These are phyloP conservation scores for Champsocephalus esox DNA, from an alignment of 2,797 vertebrate species.

Conservation along the genomic window DNA sequence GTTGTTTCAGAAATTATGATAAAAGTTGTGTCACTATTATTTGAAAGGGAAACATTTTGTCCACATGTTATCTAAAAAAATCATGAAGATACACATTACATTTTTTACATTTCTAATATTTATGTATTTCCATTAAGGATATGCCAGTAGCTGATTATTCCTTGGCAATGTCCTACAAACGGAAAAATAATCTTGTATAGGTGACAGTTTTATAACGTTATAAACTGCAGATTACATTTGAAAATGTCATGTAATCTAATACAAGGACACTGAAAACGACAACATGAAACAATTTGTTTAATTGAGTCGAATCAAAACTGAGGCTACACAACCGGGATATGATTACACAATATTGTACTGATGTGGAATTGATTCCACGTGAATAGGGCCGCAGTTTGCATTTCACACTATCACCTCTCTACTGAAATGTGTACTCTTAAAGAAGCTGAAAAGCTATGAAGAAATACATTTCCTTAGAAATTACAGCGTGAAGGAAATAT, in stretches of 20 bases:
- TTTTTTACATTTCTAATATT: not conserved
- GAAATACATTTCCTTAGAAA: not conserved
- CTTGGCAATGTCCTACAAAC: constrained; percentile 31
- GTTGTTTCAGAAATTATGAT: constrained; percentile 21
- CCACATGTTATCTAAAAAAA: not conserved
- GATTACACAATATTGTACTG: not conserved
- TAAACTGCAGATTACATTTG: constrained; percentile 35
- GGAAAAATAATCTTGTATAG: constrained; percentile 29
- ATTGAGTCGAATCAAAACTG: constrained; percentile 18
- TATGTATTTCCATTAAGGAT: constrained; percentile 26
- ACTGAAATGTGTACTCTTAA: not conserved
- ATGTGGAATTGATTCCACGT: not conserved
- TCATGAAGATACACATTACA: not conserved
- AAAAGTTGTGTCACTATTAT: not conserved
- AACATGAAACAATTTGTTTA: constrained; percentile 21
- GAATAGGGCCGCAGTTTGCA: not conserved
- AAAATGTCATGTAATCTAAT: constrained; percentile 30
- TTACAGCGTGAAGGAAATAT: not conserved
- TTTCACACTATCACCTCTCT: not conserved
- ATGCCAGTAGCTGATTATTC: constrained; percentile 30
- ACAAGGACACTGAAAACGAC: constrained; percentile 14
- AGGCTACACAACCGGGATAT: not conserved
- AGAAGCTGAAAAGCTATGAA: not conserved
- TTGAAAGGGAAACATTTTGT: not conserved
- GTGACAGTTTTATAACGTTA: constrained; percentile 29